These are phyloP conservation scores for Allobates femoralis DNA, from an alignment of 2,797 vertebrate genomes.

Conservation along the genomic window DNA sequence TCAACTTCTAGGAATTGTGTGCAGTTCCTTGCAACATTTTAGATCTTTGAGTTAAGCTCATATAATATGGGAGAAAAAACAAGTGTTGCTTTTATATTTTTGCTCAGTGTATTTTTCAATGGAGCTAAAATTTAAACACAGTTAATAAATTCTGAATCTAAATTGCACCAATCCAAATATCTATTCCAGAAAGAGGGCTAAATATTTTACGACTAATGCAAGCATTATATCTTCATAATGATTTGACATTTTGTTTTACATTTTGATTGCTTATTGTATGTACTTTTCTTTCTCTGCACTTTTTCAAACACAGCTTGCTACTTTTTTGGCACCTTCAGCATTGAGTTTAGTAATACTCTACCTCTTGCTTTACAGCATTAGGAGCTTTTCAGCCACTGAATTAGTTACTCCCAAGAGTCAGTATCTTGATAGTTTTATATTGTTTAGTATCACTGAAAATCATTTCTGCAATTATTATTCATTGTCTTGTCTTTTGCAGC, in stretches of 20 bases:
- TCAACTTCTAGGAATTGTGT: too few species aligned
- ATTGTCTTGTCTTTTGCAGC: constrained; percentile 7
- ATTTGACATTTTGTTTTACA: constrained; percentile 2
- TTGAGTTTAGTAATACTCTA: constrained; percentile 28
- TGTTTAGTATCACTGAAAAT: constrained; percentile 41
- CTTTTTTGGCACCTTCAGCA: constrained; percentile 32
- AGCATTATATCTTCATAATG: not conserved
- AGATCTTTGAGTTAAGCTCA: too few species aligned
- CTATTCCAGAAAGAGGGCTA: not conserved
- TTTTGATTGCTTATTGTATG: not conserved
- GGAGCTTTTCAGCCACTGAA: constrained; percentile 40
- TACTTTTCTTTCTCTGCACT: not conserved
- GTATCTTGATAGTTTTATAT: not conserved
- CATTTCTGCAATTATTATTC: constrained; percentile 40
- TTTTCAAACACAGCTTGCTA: constrained; percentile 15
- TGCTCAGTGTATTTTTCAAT: not conserved
- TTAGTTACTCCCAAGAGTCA: constrained; percentile 54
- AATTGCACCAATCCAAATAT: not conserved
- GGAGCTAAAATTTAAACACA: not conserved
- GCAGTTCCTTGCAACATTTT: too few species aligned
- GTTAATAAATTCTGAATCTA: not conserved
- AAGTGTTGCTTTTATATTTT: too few species aligned
- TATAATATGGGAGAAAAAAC: too few species aligned
- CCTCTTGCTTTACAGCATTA: constrained; percentile 45
- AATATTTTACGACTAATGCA: not conserved